Percentiles rank a stretch among this genome's conserved stretches.
Evolutionary conservation across 2,113 vertebrate genomes (phyloP).

Genomic region (Onychostruthus taczanowskii): DNA sequence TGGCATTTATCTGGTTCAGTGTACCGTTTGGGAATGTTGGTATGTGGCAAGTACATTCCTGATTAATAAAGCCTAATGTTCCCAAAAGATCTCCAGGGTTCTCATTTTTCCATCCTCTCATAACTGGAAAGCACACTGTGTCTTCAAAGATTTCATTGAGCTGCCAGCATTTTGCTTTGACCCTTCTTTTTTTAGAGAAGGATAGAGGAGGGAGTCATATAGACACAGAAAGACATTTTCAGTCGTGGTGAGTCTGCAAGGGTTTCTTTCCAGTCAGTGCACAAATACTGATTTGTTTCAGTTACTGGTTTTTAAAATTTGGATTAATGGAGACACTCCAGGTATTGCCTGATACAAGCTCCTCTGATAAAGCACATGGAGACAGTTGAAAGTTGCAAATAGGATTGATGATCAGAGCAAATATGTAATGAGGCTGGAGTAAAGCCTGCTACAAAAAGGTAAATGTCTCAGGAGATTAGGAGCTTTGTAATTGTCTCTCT

Average conservation of each 20-base stretch:
- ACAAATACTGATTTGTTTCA: neutral
- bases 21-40: conserved; percentile 2
- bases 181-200: neutral
- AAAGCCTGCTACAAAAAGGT: conserved; percentile 6
- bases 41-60: conserved; percentile 17
- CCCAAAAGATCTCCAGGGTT: neutral
- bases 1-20: neutral
- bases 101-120: conserved; percentile 29
- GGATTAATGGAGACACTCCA: neutral
- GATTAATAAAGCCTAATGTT: conserved; percentile 42
- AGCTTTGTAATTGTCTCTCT: neutral
- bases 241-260: neutral
- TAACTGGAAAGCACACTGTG: conserved; percentile 27
- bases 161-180: conserved; percentile 24
- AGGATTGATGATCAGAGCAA: conserved; percentile 1
- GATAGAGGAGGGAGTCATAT: neutral
- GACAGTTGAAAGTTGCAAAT: neutral
- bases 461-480: neutral
- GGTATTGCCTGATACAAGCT: neutral
- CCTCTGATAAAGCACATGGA: neutral
- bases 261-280: neutral
- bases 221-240: neutral
- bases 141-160: neutral
- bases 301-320: neutral
- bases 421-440: neutral